Evolutionary conservation across 2,797 vertebrate species (phyloP).

Genomic region (Tokudaia muenninki): DNA sequence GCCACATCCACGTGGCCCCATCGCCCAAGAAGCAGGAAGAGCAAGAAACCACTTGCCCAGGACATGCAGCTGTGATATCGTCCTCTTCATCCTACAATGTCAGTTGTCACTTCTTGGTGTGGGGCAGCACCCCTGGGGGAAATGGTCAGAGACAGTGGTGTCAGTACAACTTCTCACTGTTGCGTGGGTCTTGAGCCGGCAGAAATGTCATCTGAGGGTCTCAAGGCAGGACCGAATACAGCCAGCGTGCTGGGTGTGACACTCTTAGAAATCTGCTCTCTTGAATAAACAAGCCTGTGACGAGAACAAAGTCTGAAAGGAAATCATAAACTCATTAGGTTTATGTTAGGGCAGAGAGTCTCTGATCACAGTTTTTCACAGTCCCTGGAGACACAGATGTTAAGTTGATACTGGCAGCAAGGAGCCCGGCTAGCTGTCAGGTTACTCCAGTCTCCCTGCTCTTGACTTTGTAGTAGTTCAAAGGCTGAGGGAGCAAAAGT

Average conservation of each 20-base stretch:
- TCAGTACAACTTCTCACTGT: conserved; percentile 36
- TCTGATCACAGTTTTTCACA: conserved; percentile 71
- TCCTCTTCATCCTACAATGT: fast-evolving
- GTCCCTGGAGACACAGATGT: conserved; percentile 60
- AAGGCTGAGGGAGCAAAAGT: conserved; percentile 75
- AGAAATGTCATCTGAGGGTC: conserved; percentile 22
- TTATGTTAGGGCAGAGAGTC: conserved; percentile 69
- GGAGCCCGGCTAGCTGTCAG: not conserved
- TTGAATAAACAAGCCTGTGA: conserved; percentile 85
- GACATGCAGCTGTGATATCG: not conserved
- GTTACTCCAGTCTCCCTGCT: not conserved
- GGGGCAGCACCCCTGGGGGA: not conserved
- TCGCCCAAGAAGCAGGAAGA: not conserved
- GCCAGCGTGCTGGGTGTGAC: conserved; percentile 72
- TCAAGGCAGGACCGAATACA: conserved; percentile 32
- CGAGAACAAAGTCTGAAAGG: conserved; percentile 88
- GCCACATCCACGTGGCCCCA: not conserved
- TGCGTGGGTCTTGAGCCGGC: conserved; percentile 69
- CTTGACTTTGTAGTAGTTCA: conserved; percentile 46
- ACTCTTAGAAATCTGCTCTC: conserved; percentile 81
- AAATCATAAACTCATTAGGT: conserved; percentile 86
- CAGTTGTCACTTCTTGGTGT: too few relatives aligned
- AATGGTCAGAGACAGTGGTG: not conserved
- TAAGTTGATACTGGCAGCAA: conserved; percentile 36
- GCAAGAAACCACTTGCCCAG: not conserved